Evolutionary conservation across 2,113 vertebrate species (phyloP), one percentile per base, ranked within the genome.

Genomic region (Sylvietta virens): DNA sequence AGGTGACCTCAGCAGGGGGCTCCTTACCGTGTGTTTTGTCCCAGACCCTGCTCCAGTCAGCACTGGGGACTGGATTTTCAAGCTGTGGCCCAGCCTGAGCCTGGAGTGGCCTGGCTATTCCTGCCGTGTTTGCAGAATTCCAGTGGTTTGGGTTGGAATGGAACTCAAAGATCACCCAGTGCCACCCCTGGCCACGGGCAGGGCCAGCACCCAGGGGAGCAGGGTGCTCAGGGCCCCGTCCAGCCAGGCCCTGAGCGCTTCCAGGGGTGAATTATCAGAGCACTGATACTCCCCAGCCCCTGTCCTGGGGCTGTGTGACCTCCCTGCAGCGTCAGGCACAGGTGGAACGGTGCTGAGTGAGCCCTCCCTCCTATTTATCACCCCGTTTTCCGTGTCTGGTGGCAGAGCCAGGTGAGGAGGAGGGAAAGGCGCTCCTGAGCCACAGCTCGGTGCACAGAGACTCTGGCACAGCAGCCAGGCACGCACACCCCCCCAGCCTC

Each of bases 401-500:
- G 69, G 51, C 40, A 69, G 71, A 65, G 18, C 24, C 54, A 48
- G 35, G 31, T 91, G 64, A 44, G 44, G 44, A 94, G 88, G 71
- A 69, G 37, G 40, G 23, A 83, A 56, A 85, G 85, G 42, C 67
- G 6, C 61, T 70, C 61, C 15, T n/a, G 72, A 90, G 22, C 74
- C 16, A 3, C 11, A 35, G 86, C 69, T 17, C 11, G 8, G 58
- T 27, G 19, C 73, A 50, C 91, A 82, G 87, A 71, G 40, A 15
- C 57, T 91, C 53, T 60, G 81, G 92, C 30, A 50, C 3, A 3
- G 70, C 90, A 94, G 81, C 50, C 94, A 97, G 87, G 76, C 93
- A 82, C 12, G 19, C 76, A 60, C 54, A 27, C 94, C 81, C 86
- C 86, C 72, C 45, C 74, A 37, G 79, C 83, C 85, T 88, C 64